Evolutionary conservation across 2,113 vertebrate genomes (phyloP), one percentile per base, ranked within the genome.

Genomic region (Anseranas semipalmata): DNA sequence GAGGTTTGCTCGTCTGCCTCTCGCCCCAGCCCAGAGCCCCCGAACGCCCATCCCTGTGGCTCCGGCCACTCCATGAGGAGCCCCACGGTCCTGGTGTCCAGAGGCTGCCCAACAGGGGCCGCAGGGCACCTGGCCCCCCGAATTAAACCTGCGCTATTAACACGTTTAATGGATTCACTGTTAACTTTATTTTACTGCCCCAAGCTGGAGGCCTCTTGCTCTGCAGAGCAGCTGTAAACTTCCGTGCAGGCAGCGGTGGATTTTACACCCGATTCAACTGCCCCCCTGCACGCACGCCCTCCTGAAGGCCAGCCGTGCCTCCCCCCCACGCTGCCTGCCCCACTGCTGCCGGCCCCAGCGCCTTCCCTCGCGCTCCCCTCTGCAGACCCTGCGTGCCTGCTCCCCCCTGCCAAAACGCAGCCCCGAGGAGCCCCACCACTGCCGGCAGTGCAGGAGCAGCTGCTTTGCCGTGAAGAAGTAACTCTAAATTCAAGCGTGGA

Each of bases 371-470:
- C 5, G 27, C 39, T 20, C 39, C 14, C 62, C 28, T 11, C 41
- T 7, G 63, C 6, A 7, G 22, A 22, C 11, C n/a, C n/a, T n/a
- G n/a, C n/a, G n/a, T n/a, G n/a, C n/a, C n/a, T n/a, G n/a, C n/a
- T 55, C 62, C 11, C 60, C 25, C 25, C 35, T 15, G 6, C 59
- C 24, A 4, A 5, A 10, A 2, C 8, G 30, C 21, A 46, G 48
- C 46, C 65, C 37, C 0, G 0, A 8, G 18, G 12, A 18, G 43
- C 37, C 76, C 58, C 3, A 0, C 16, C 20, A 4, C 2, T 2
- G 9, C 46, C 1, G 1, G n/a, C 20, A 19, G 28, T 55, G 12
- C 53, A 2, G 1, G 1, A 39, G 55, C n/a, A 6, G 66, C 56
- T 35, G 41, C 58, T 33, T 56, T 1, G 2, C 41, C 37, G 3